Percentiles rank a stretch among this genome's conserved stretches.
Evolutionary conservation across 1,140 invertebrate genomes (phyloP).

Genomic region (Drosophila littoralis): DNA sequence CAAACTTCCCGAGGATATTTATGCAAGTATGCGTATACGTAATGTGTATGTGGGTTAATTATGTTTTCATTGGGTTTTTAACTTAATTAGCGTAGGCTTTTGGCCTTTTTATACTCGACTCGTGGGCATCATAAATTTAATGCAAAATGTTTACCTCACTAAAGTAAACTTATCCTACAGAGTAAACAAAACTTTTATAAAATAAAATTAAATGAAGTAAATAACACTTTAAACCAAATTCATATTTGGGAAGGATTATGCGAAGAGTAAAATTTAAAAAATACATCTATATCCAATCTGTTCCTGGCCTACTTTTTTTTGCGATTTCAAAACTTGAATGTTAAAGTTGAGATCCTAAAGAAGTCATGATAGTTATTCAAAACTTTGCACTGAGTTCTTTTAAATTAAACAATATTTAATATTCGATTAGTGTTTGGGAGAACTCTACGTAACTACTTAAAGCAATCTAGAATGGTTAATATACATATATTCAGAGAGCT

Average conservation of each 20-base stretch:
- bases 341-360: too few relatives aligned
- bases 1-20: not conserved
- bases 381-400: too few relatives aligned
- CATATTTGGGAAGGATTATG: not conserved
- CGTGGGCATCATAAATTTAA: not conserved
- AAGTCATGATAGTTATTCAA: too few relatives aligned
- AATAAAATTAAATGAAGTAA: not conserved
- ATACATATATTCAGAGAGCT: too few relatives aligned
- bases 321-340: too few relatives aligned
- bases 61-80: not conserved
- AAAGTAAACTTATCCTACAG: not conserved
- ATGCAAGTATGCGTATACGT: not conserved
- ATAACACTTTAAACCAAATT: not conserved
- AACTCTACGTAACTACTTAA: too few relatives aligned
- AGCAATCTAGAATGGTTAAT: too few relatives aligned
- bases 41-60: conserved; percentile 8
- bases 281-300: too few relatives aligned
- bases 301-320: too few relatives aligned
- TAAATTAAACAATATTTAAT: too few relatives aligned
- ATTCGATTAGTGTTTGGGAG: too few relatives aligned
- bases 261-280: too few relatives aligned
- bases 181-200: not conserved
- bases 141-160: not conserved
- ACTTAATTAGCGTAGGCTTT: conserved; percentile 6
- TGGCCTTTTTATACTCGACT: not conserved